Conservation (phyloP, 1,140 invertebrate species). For the Aphaenogaster rudis region DNA sequence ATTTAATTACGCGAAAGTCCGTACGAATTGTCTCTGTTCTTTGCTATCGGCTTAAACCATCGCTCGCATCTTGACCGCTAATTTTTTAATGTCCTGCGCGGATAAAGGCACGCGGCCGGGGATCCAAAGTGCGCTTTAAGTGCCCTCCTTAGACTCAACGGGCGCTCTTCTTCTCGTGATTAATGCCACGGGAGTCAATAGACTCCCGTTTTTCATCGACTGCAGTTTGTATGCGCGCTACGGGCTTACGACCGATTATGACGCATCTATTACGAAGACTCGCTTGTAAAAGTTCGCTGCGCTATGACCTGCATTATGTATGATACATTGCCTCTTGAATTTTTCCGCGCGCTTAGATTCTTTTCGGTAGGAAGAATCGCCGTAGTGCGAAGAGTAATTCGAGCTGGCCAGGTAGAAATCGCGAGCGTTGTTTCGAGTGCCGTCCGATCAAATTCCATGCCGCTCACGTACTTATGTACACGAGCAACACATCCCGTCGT, state of each 20-base stretch:
- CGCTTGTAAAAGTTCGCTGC: slow-evolving; percentile 22
- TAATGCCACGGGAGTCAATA: slow-evolving; percentile 50
- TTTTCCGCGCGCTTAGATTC: neutral
- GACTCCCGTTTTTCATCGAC: slow-evolving; percentile 45
- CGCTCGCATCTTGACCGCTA: slow-evolving; percentile 13
- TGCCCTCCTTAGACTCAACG: slow-evolving; percentile 28
- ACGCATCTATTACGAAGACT: slow-evolving; percentile 44
- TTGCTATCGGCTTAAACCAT: slow-evolving; percentile 16
- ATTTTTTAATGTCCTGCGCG: slow-evolving; percentile 23
- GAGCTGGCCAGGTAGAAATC: neutral
- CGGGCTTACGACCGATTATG: slow-evolving; percentile 33
- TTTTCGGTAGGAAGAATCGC: neutral
- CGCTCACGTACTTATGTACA: neutral
- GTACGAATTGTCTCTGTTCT: slow-evolving; percentile 28
- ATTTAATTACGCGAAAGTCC: slow-evolving; percentile 66
- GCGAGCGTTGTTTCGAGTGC: neutral
- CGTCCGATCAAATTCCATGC: slow-evolving; percentile 23
- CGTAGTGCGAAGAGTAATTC: neutral
- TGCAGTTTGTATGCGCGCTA: slow-evolving; percentile 14
- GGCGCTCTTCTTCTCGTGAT: slow-evolving; percentile 27
- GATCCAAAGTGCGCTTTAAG: slow-evolving; percentile 26
- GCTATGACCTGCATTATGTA: neutral
- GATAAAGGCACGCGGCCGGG: slow-evolving; percentile 31
- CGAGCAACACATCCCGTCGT: neutral
- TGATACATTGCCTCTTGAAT: slow-evolving; percentile 24